Evolutionary conservation across 2,888 invertebrate genomes (phyloP).

Genomic region (Gymnocheta viridis): DNA sequence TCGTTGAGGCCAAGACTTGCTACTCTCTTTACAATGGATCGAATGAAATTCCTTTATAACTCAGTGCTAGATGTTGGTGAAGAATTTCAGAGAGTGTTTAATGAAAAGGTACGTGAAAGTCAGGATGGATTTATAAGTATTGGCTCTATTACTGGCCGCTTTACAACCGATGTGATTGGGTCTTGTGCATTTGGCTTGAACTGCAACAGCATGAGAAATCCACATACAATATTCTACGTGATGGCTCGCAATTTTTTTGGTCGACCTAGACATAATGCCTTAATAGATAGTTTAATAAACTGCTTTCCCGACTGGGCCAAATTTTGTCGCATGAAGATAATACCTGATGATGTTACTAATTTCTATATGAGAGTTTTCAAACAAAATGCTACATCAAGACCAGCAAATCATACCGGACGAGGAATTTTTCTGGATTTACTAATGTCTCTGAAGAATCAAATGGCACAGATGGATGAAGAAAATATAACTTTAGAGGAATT

Average conservation of each 20-base stretch:
- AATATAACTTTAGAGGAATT: neutral
- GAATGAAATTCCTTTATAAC: conserved; percentile 82
- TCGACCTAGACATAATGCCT: conserved; percentile 52
- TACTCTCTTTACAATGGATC: conserved; percentile 82
- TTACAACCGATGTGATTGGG: conserved; percentile 83
- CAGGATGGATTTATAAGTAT: conserved; percentile 73
- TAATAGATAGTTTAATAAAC: conserved; percentile 67
- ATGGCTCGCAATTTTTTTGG: conserved; percentile 73
- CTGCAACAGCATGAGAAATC: conserved; percentile 81
- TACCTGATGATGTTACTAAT: conserved; percentile 71
- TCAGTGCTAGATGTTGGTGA: conserved; percentile 74
- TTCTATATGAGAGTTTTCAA: conserved; percentile 77
- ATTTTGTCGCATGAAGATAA: conserved; percentile 72
- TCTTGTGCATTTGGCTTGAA: conserved; percentile 82
- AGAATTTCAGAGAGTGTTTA: conserved; percentile 68
- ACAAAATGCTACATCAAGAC: conserved; percentile 79
- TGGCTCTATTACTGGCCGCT: conserved; percentile 79
- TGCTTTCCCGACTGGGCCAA: conserved; percentile 72
- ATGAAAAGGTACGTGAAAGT: conserved; percentile 51
- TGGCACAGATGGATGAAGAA: neutral
- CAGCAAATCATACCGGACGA: conserved; percentile 76
- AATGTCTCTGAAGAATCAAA: conserved; percentile 72
- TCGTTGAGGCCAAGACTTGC: conserved; percentile 80
- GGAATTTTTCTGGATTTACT: conserved; percentile 83
- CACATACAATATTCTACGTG: conserved; percentile 78